Evolutionary conservation across 2,113 vertebrate genomes (phyloP), one percentile per base, ranked within the genome.

Genomic region (Gobius niger): DNA sequence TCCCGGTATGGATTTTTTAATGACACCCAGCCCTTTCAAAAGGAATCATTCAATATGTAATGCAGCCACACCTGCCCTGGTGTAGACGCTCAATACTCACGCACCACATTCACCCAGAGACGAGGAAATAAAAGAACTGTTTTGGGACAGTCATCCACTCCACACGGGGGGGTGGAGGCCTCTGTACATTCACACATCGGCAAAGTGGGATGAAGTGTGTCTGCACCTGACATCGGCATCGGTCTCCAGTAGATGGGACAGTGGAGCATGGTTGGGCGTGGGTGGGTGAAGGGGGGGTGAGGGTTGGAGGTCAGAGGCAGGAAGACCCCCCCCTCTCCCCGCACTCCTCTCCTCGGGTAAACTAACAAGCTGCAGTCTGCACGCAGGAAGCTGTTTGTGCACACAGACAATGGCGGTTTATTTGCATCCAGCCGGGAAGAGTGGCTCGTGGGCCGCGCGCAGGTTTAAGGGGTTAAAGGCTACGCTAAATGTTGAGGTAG

Each of bases 311-410:
- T 91, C 87, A 87, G 69, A 82, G 78, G 76, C 84, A 91, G 89
- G 88, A 91, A 91, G 85, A 78, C 74, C 19, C 57, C 12, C 0
- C 41, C 68, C 12, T 0, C 72, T 67, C 67, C 52, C 72, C n/a
- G 82, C 9, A 9, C 46, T 75, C 24, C 57, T 8, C 0, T 24
- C 68, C 12, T 0, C 72, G 70, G 79, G 68, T 65, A 50, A 67
- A 11, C 82, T 89, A 85, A 86, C 88, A 85, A 84, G 78, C 80
- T 72, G 83, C 77, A 77, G 85, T 84, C 78, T 83, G 80, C 82
- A 80, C 63, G 65, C 85, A 90, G 89, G 89, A 91, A 90, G 88
- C 83, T 88, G 89, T 91, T 91, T 90, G 88, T 87, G 86, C 82
- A 73, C 78, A 65, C 73, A 86, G 66, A 91, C 88, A 91, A 91